These are phyloP conservation scores for Chelmon rostratus DNA, from an alignment of 2,797 vertebrate genomes.

Conservation along the genomic window DNA sequence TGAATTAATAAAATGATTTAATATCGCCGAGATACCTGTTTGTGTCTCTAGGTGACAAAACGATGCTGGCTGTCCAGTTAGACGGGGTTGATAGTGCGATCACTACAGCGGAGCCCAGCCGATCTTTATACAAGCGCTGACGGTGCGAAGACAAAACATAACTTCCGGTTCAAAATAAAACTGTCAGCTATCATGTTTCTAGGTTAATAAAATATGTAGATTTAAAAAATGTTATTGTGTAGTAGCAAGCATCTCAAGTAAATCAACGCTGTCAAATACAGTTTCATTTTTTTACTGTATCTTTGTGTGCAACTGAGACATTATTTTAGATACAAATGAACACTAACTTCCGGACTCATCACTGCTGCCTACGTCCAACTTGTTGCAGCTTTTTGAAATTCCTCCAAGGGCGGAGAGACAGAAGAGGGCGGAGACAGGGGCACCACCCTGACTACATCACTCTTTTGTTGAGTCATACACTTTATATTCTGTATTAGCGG, in stretches of 20 bases:
- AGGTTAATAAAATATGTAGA: rapidly evolving
- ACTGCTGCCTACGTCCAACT: constrained; percentile 11
- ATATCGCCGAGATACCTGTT: constrained; percentile 71
- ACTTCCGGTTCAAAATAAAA: constrained; percentile 74
- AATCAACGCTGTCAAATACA: rapidly evolving
- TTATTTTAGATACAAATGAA: background rate
- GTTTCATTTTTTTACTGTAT: rapidly evolving
- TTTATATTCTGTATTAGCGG: background rate
- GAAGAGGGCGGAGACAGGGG: constrained; percentile 63
- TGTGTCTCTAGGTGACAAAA: constrained; percentile 58
- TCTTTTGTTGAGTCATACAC: background rate
- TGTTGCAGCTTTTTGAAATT: constrained; percentile 71
- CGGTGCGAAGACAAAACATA: background rate
- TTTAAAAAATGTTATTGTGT: rapidly evolving
- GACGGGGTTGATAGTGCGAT: constrained; percentile 68
- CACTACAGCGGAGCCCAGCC: constrained; percentile 52
- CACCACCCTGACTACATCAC: constrained; percentile 52
- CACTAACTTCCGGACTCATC: constrained; percentile 12
- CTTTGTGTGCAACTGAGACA: too few relatives aligned
- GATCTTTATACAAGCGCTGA: constrained; percentile 63
- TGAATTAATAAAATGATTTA: background rate
- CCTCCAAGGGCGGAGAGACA: constrained; percentile 83
- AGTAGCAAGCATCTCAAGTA: rapidly evolving
- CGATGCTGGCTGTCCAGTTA: constrained; percentile 49
- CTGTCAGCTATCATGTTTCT: rapidly evolving